A percentile compares a stretch with the other conserved stretches of the same genome.
phyloP scores from a whole-genome alignment of 2,797 vertebrate genomes.

The Epinephelus awoara region DNA sequence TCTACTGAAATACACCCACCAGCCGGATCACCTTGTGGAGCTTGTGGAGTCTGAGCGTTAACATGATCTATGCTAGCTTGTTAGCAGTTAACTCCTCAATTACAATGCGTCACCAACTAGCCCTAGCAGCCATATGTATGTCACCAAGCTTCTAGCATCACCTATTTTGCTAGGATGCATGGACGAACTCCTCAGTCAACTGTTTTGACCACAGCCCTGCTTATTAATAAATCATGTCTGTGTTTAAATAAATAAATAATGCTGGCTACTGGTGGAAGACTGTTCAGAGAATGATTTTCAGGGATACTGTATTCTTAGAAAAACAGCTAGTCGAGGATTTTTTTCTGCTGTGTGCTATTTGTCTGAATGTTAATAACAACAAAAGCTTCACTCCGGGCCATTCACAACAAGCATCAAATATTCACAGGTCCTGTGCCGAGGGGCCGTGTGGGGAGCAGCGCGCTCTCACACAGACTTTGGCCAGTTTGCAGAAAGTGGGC shows the following conservation, averaged over 20 bases:
- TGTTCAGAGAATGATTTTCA: neutral
- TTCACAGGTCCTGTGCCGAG: slow-evolving; percentile 54
- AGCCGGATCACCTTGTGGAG: too few relatives aligned
- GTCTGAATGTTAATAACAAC: slow-evolving; percentile 47
- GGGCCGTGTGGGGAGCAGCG: slow-evolving; percentile 21
- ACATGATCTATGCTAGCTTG: too few relatives aligned
- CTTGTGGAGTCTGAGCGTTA: too few relatives aligned
- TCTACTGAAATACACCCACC: too few relatives aligned
- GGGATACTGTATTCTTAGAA: neutral
- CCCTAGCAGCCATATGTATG: too few relatives aligned
- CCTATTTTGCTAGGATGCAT: neutral
- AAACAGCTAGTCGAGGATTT: neutral
- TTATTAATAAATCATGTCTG: neutral
- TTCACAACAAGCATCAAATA: slow-evolving; percentile 68
- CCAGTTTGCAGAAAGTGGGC: slow-evolving; percentile 44
- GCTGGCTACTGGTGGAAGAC: neutral
- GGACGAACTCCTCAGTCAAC: neutral
- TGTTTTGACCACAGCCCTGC: neutral
- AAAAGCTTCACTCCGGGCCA: slow-evolving; percentile 39
- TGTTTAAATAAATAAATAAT: slow-evolving; percentile 3
- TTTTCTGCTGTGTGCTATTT: slow-evolving; percentile 27
- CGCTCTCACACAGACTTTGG: slow-evolving; percentile 19
- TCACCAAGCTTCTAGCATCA: neutral
- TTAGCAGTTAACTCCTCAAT: too few relatives aligned
- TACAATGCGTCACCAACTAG: too few relatives aligned